A percentile compares a stretch with the other conserved stretches of the same genome.
Evolutionary conservation across 2,797 vertebrate genomes (phyloP).

Genomic region (Podarcis lilfordi): DNA sequence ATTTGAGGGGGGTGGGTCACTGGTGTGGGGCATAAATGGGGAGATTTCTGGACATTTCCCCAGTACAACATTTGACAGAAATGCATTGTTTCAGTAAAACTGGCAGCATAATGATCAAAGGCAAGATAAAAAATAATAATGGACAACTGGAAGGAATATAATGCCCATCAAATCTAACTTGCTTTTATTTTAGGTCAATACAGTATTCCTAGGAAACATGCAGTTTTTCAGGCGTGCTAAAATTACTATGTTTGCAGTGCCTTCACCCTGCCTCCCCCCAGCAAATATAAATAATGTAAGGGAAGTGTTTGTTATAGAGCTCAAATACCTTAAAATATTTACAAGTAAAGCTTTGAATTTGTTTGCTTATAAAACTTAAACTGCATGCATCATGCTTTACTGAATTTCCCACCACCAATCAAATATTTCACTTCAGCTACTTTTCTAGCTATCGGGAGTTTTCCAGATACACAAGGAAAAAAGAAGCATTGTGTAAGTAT

Average conservation of each 20-base stretch:
- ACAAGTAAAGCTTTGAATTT: neutral
- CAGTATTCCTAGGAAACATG: neutral
- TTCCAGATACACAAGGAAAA: neutral
- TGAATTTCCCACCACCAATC: neutral
- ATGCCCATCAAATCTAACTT: neutral
- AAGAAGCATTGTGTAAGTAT: neutral
- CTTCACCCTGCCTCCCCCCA: neutral
- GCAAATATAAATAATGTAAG: neutral
- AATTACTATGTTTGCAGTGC: neutral
- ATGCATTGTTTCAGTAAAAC: neutral
- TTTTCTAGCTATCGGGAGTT: neutral
- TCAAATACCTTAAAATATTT: neutral
- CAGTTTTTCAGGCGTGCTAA: neutral
- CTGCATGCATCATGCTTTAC: neutral
- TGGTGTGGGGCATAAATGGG: no score
- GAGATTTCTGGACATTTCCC: neutral
- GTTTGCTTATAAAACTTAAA: neutral
- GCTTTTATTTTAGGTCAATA: neutral
- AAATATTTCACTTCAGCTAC: neutral
- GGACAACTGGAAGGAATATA: neutral
- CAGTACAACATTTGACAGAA: neutral
- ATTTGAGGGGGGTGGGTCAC: no score
- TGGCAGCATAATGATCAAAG: neutral
- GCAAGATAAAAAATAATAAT: neutral
- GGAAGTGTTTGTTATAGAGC: neutral